A percentile compares a stretch with the other conserved stretches of the same genome.
These are phyloP conservation scores for Drosophila multiciliata DNA, from an alignment of 2,888 invertebrate species.

Conservation along the genomic window DNA sequence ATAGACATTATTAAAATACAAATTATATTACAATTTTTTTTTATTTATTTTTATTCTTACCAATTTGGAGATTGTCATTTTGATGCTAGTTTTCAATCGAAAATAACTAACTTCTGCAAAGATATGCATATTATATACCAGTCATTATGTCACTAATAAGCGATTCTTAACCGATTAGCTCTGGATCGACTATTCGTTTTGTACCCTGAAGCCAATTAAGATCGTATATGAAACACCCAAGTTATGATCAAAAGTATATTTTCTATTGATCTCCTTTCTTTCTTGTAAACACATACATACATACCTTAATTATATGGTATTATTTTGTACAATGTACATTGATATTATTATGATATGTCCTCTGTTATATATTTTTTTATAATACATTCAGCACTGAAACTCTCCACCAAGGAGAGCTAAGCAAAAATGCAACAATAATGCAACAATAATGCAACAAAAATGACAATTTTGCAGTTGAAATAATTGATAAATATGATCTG, in stretches of 20 bases:
- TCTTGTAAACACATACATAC: too few species aligned
- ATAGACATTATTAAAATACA: background rate
- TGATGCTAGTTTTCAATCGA: conserved; percentile 45
- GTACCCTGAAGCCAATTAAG: too few species aligned
- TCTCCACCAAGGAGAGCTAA: background rate
- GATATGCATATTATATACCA: too few species aligned
- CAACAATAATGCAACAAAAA: background rate
- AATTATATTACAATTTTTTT: conserved; percentile 1
- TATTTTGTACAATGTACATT: background rate
- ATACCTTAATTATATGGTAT: background rate
- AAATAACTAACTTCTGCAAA: too few species aligned
- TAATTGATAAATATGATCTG: background rate
- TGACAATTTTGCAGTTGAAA: background rate
- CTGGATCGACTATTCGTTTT: background rate
- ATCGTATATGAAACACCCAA: too few species aligned
- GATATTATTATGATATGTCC: background rate
- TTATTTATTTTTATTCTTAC: conserved; percentile 62
- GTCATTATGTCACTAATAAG: background rate
- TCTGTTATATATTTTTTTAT: background rate
- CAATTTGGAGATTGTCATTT: conserved; percentile 78
- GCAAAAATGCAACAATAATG: background rate
- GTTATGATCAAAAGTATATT: too few species aligned
- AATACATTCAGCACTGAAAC: background rate
- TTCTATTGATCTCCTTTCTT: too few species aligned
- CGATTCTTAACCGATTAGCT: background rate